Conservation (phyloP, 2,888 invertebrate genomes). For the Drosophila macrothrix region DNA sequence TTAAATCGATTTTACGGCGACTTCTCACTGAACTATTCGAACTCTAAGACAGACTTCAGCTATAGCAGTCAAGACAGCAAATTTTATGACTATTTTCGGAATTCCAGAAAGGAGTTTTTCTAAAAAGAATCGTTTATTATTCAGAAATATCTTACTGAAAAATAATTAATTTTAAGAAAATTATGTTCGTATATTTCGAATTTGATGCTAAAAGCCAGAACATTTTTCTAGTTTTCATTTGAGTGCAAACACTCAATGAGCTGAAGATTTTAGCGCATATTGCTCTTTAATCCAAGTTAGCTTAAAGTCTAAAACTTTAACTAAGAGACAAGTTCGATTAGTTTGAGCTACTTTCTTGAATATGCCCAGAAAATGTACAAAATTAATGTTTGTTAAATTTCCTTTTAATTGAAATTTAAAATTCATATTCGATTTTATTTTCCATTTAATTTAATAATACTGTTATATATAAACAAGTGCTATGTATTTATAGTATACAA, state of each 20-base stretch:
- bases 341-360: background rate
- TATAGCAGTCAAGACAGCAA: background rate
- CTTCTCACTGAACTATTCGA: background rate
- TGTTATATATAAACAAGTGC: background rate
- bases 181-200: background rate
- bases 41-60: background rate
- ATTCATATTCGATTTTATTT: background rate
- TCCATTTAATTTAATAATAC: background rate
- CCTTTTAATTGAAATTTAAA: background rate
- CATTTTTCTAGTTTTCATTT: background rate
- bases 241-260: background rate
- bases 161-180: background rate
- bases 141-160: background rate
- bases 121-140: background rate
- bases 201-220: background rate
- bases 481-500: background rate
- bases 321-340: background rate
- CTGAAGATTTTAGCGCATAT: background rate
- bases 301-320: background rate
- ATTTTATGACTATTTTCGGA: too few species aligned
- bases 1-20: background rate
- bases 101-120: too few species aligned
- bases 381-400: background rate
- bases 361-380: background rate
- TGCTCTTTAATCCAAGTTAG: background rate